These are phyloP conservation scores for Myopa testacea DNA, from an alignment of 2,888 invertebrate genomes.

Conservation along the genomic window DNA sequence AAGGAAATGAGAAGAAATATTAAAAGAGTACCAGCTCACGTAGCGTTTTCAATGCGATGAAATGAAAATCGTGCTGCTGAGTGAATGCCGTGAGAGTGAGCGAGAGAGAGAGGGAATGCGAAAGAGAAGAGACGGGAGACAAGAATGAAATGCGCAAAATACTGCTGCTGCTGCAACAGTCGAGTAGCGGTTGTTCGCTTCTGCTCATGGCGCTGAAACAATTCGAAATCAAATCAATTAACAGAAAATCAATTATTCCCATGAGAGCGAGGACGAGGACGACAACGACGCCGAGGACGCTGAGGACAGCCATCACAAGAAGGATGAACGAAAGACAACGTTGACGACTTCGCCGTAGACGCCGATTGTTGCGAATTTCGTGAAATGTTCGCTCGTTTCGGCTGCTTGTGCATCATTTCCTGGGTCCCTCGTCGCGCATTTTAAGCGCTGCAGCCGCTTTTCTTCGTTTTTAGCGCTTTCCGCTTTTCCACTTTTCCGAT, in stretches of 20 bases:
- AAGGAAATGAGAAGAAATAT: neutral
- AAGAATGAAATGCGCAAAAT: neutral
- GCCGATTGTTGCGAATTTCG: slow-evolving; percentile 19
- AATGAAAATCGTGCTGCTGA: slow-evolving; percentile 21
- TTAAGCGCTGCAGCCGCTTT: neutral
- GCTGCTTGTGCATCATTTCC: slow-evolving; percentile 16
- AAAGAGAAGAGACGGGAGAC: neutral
- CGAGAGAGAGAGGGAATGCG: neutral
- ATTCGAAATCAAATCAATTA: slow-evolving; percentile 55
- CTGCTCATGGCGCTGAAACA: slow-evolving; percentile 37
- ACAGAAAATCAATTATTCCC: slow-evolving; percentile 51
- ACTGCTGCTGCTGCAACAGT: neutral
- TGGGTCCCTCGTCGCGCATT: slow-evolving; percentile 21
- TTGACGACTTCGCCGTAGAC: slow-evolving; percentile 1
- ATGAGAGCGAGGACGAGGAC: neutral
- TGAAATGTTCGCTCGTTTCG: slow-evolving; percentile 6
- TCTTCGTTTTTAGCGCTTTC: neutral
- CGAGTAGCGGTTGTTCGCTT: neutral
- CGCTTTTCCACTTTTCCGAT: neutral
- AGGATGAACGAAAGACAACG: neutral
- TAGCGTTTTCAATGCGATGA: slow-evolving; percentile 1
- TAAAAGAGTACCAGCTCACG: slow-evolving; percentile 5
- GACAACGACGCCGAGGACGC: slow-evolving; percentile 2
- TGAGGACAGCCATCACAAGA: slow-evolving; percentile 2
- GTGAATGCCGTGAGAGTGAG: neutral